A percentile compares a stretch with the other conserved stretches of the same genome.
These are phyloP conservation scores for Yasuhikotakia modesta DNA, from an alignment of 2,797 vertebrate genomes.

Conservation along the genomic window DNA sequence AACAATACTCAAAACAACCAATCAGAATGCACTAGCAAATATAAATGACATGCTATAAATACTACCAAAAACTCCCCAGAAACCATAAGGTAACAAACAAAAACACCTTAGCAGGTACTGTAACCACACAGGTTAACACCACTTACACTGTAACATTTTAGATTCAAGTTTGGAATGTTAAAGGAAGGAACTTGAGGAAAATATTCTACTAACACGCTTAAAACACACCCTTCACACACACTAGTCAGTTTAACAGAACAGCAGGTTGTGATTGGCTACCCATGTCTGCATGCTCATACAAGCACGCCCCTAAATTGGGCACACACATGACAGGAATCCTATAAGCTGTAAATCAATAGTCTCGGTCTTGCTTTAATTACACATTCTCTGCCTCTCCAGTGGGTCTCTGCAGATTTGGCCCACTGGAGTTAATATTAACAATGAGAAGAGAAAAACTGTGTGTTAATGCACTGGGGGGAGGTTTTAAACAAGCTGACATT, in stretches of 20 bases:
- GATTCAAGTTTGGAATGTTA: conserved; percentile 13
- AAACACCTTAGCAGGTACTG: not conserved
- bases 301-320: conserved; percentile 46
- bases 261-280: conserved; percentile 19
- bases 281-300: conserved; percentile 28
- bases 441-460: conserved; percentile 36
- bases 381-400: conserved; percentile 38
- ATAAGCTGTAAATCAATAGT: conserved; percentile 51
- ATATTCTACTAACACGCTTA: conserved; percentile 44
- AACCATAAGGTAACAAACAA: not conserved
- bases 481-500: conserved; percentile 31
- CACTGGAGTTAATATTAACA: conserved; percentile 39
- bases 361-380: conserved; percentile 56
- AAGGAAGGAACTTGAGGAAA: conserved; percentile 55
- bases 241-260: conserved; percentile 37
- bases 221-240: conserved; percentile 34
- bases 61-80: too few relatives aligned
- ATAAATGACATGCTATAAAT: too few relatives aligned
- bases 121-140: not conserved
- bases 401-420: conserved; percentile 45
- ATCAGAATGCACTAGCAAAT: too few relatives aligned
- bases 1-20: too few relatives aligned
- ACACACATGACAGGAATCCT: conserved; percentile 53
- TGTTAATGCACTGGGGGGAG: conserved; percentile 9
- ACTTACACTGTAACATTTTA: not conserved